Percentiles rank a stretch among this genome's conserved stretches.
Conservation (phyloP, 2,797 vertebrate genomes). For the Poecilia picta region DNA sequence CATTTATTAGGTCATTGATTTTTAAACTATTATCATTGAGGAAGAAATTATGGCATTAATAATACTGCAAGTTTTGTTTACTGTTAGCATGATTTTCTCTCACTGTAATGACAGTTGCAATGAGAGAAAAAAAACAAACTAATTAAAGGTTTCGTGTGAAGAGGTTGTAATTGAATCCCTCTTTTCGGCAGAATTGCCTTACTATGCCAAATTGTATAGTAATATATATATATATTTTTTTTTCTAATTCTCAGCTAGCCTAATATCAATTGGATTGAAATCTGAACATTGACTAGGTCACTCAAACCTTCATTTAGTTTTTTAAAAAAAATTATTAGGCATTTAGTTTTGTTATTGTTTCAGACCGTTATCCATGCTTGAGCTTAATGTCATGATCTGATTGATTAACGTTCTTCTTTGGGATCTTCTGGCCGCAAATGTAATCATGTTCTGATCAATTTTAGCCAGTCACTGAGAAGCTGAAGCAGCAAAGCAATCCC, state of each 20-base stretch:
- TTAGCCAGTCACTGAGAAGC: not conserved
- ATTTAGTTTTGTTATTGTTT: not conserved
- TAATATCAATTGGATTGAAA: not conserved
- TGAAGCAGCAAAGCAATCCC: not conserved
- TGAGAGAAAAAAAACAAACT: conserved; percentile 27
- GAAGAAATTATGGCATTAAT: conserved; percentile 14
- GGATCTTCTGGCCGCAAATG: not conserved
- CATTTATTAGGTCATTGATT: conserved; percentile 36
- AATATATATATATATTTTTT: not conserved
- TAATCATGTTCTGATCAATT: not conserved
- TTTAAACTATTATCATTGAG: conserved; percentile 28
- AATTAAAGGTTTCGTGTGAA: conserved; percentile 43
- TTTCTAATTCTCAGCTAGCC: too few species aligned
- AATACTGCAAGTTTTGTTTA: conserved; percentile 5
- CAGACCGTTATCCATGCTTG: not conserved
- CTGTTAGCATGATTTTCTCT: not conserved
- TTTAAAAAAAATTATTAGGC: not conserved
- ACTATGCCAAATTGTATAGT: conserved; percentile 32
- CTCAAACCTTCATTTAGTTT: not conserved
- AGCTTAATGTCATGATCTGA: not conserved
- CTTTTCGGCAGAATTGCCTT: conserved; percentile 1
- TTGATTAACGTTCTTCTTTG: not conserved
- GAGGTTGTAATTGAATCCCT: conserved; percentile 46
- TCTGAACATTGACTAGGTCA: not conserved
- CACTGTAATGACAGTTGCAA: conserved; percentile 1